phyloP scores from a whole-genome alignment of 2,888 invertebrate species.

The Orthonevra nobilis region DNA sequence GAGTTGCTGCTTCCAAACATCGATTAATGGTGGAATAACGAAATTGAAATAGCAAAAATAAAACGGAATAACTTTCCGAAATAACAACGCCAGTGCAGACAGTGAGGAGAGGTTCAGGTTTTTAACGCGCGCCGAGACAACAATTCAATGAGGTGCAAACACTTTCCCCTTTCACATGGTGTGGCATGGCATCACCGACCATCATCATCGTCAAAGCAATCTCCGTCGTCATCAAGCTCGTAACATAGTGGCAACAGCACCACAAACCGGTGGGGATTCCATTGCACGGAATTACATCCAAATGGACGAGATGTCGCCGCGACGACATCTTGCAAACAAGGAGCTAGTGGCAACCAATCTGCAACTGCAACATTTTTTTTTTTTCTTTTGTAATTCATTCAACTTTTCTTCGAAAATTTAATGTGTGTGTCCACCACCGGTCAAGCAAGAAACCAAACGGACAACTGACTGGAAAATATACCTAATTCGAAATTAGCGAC shows the following conservation, averaged over 20 bases:
- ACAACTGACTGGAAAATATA: background rate
- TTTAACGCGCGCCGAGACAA: background rate
- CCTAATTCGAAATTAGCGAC: conserved; percentile 55
- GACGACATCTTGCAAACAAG: conserved; percentile 51
- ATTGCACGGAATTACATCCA: conserved; percentile 31
- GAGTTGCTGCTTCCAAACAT: conserved; percentile 47
- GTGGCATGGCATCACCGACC: conserved; percentile 50
- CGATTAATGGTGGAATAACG: conserved; percentile 65
- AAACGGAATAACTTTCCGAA: conserved; percentile 28
- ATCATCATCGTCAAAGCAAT: conserved; percentile 30
- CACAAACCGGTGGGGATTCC: conserved; percentile 29
- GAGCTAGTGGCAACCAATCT: conserved; percentile 11
- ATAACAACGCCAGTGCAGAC: background rate
- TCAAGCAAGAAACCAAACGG: background rate
- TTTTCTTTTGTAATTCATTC: conserved; percentile 54
- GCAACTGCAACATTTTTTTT: background rate
- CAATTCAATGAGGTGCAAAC: conserved; percentile 52
- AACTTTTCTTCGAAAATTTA: conserved; percentile 47
- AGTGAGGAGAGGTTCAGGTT: conserved; percentile 17
- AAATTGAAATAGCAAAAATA: no score
- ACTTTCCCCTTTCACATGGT: conserved; percentile 69
- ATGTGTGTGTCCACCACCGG: conserved; percentile 11
- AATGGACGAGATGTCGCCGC: conserved; percentile 60
- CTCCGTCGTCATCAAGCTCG: conserved; percentile 21
- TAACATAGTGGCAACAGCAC: conserved; percentile 30